Conservation (phyloP, 2,888 invertebrate genomes). For the Dynastes maya region DNA sequence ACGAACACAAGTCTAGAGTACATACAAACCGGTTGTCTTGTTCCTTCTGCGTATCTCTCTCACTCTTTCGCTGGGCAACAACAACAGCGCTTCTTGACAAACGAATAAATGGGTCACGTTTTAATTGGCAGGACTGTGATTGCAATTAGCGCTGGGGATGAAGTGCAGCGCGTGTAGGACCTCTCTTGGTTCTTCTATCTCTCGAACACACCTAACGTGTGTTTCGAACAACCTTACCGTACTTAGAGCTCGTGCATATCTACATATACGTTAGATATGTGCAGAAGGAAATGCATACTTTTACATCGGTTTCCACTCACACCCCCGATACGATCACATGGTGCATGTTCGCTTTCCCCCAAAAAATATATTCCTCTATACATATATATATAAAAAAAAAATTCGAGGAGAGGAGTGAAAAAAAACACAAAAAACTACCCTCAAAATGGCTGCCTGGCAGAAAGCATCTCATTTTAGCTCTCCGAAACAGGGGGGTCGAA, state of each 20-base stretch:
- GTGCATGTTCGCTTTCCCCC: conserved; percentile 65
- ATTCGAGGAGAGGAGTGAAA: conserved; percentile 61
- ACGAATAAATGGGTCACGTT: conserved; percentile 63
- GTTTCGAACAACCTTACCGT: background rate
- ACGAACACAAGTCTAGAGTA: no score
- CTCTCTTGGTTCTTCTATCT: background rate
- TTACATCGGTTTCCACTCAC: conserved; percentile 68
- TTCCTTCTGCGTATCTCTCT: no score
- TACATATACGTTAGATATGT: no score
- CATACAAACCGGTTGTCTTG: no score
- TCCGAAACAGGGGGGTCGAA: conserved; percentile 69
- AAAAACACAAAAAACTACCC: conserved; percentile 76
- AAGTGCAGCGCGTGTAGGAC: conserved; percentile 59
- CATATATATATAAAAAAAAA: conserved; percentile 58
- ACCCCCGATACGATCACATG: conserved; percentile 68
- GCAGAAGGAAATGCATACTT: conserved; percentile 45
- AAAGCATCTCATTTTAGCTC: conserved; percentile 72
- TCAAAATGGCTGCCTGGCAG: conserved; percentile 81
- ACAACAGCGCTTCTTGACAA: conserved; percentile 43
- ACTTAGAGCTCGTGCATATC: background rate
- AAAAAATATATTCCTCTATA: conserved; percentile 17
- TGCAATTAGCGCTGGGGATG: conserved; percentile 64
- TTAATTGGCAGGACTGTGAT: conserved; percentile 66
- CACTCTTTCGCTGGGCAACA: background rate
- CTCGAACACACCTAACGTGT: conserved; percentile 32